A percentile compares a stretch with the other conserved stretches of the same genome.
Conservation (phyloP, 2,888 invertebrate species). For the Campoletis raptor region DNA sequence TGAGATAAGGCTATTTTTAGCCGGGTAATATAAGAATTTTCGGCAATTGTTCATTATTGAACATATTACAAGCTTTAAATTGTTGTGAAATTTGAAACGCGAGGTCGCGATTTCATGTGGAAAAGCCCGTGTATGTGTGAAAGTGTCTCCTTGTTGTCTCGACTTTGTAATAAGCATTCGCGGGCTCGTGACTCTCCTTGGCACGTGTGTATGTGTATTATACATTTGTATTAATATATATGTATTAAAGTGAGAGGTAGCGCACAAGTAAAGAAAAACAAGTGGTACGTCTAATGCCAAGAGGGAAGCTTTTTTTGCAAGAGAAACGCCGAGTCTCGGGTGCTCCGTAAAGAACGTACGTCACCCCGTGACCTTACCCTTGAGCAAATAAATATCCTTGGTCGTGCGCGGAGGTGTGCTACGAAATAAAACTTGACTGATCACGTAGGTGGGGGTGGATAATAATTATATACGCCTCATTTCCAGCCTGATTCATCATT, state of each 20-base stretch:
- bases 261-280: constrained; percentile 36
- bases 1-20: too few relatives aligned
- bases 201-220: constrained; percentile 12
- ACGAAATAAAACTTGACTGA: constrained; percentile 63
- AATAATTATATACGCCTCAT: constrained; percentile 21
- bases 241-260: background rate
- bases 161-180: constrained; percentile 53
- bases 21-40: background rate
- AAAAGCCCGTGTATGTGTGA: background rate
- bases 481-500: background rate
- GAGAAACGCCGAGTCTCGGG: constrained; percentile 39
- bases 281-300: constrained; percentile 51
- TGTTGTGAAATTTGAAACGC: background rate
- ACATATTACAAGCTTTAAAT: background rate
- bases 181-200: constrained; percentile 45
- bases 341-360: constrained; percentile 61
- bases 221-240: constrained; percentile 5
- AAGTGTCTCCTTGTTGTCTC: constrained; percentile 37
- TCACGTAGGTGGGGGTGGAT: constrained; percentile 6
- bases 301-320: constrained; percentile 37
- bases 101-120: constrained; percentile 5
- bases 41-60: background rate
- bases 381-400: constrained; percentile 76
- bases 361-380: constrained; percentile 76
- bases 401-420: constrained; percentile 74